These are phyloP conservation scores for Tetrapedia diversipes DNA, from an alignment of 2,888 invertebrate genomes.

Conservation along the genomic window DNA sequence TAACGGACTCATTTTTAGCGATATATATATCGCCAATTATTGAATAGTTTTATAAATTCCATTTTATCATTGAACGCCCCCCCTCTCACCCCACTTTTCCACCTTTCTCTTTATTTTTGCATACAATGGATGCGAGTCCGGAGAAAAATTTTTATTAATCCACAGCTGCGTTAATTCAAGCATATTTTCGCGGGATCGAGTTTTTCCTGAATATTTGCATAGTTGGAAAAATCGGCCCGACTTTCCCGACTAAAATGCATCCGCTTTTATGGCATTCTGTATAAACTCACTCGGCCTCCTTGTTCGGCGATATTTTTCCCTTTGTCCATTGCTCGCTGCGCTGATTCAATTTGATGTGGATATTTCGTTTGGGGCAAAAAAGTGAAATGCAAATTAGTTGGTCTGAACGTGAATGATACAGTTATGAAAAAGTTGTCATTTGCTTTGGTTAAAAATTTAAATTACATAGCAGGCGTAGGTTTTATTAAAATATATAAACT, in stretches of 20 bases:
- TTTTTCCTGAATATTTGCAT: not conserved
- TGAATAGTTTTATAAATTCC: conserved; percentile 41
- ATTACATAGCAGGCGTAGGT: not conserved
- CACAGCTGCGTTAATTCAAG: conserved; percentile 19
- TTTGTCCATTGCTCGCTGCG: conserved; percentile 41
- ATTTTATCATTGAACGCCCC: conserved; percentile 17
- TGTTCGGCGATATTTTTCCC: conserved; percentile 30
- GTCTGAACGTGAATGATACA: not conserved
- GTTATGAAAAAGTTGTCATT: not conserved
- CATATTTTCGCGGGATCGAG: conserved; percentile 14
- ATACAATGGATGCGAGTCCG: not conserved
- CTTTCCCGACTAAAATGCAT: conserved; percentile 26
- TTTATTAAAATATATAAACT: not conserved
- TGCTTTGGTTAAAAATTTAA: not conserved
- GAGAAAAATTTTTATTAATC: conserved; percentile 42
- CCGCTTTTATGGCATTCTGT: conserved; percentile 24
- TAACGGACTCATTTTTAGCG: no score
- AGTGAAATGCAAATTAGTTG: conserved; percentile 25
- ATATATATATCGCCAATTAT: no score
- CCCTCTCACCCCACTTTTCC: not conserved
- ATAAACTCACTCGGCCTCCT: conserved; percentile 51
- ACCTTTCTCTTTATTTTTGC: not conserved
- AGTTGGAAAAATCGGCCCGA: conserved; percentile 4
- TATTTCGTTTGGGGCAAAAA: conserved; percentile 13
- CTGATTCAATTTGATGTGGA: conserved; percentile 36